phyloP scores from a whole-genome alignment of 1,140 invertebrate species.

The Luehdorfia chinensis region DNA sequence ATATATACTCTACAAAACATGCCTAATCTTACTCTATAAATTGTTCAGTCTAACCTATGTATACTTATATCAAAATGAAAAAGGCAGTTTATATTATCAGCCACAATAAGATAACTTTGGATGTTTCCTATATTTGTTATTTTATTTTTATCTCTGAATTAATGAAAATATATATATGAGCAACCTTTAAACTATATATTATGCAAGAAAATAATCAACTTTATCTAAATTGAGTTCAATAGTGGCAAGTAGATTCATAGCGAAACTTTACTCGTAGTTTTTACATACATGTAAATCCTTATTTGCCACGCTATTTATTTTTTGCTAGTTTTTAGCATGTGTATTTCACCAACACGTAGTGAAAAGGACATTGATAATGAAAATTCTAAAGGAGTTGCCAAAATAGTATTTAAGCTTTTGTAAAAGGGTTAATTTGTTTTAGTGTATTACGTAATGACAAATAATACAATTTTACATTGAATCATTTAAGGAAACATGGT shows the following conservation, averaged over 20 bases:
- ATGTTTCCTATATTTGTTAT: constrained; percentile 5
- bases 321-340: constrained; percentile 58
- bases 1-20: constrained; percentile 5
- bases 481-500: constrained; percentile 13
- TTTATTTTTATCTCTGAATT: too few relatives aligned
- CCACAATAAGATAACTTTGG: not conserved
- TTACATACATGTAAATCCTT: constrained; percentile 50
- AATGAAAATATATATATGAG: too few relatives aligned
- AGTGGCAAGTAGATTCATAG: constrained; percentile 75
- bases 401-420: not conserved
- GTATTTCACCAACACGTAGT: constrained; percentile 30
- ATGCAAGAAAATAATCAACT: constrained; percentile 21
- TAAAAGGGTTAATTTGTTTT: not conserved
- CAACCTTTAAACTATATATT: not conserved
- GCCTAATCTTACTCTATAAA: too few relatives aligned
- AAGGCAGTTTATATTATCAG: not conserved
- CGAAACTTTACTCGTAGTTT: constrained; percentile 72
- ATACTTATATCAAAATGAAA: not conserved
- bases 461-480: constrained; percentile 6
- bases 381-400: too few relatives aligned
- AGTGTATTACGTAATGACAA: not conserved
- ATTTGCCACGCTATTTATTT: constrained; percentile 68
- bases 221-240: constrained; percentile 54
- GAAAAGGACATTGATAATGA: constrained; percentile 4
- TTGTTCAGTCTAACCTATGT: not conserved